Evolutionary conservation across 2,888 invertebrate species (phyloP).

Genomic region (Sepiola atlantica): DNA sequence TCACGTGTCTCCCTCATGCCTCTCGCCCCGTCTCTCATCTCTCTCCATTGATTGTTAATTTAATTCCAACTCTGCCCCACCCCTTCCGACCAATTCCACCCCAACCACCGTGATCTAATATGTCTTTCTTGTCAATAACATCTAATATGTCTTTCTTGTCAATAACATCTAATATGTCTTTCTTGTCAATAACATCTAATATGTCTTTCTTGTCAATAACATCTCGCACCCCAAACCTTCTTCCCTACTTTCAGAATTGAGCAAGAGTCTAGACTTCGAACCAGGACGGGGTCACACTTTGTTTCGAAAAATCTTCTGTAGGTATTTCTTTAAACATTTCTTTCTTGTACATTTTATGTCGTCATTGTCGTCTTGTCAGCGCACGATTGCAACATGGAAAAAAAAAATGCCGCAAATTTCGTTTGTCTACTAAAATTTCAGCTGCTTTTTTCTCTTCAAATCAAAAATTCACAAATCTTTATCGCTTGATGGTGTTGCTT

Average conservation of each 20-base stretch:
- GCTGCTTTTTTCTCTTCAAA: too few relatives aligned
- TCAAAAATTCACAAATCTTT: background rate
- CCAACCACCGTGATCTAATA: too few relatives aligned
- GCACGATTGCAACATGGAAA: too few relatives aligned
- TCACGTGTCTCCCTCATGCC: background rate
- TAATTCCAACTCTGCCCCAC: background rate
- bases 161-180: background rate
- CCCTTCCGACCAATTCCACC: background rate
- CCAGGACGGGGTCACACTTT: slow-evolving; percentile 45
- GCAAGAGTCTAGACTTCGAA: slow-evolving; percentile 47
- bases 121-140: background rate
- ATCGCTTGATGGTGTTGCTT: background rate
- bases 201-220: background rate
- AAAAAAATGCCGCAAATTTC: too few relatives aligned
- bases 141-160: background rate
- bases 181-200: background rate
- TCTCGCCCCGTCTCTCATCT: background rate
- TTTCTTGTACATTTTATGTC: too few relatives aligned
- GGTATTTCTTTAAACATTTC: background rate
- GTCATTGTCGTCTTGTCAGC: too few relatives aligned
- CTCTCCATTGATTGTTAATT: background rate
- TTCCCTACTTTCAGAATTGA: slow-evolving; percentile 44
- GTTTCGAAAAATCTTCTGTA: slow-evolving; percentile 47
- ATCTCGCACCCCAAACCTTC: background rate
- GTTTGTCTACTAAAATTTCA: too few relatives aligned